A percentile compares a stretch with the other conserved stretches of the same genome.
phyloP scores from a whole-genome alignment of 1,140 invertebrate genomes.

The Zaprionus ornatus region DNA sequence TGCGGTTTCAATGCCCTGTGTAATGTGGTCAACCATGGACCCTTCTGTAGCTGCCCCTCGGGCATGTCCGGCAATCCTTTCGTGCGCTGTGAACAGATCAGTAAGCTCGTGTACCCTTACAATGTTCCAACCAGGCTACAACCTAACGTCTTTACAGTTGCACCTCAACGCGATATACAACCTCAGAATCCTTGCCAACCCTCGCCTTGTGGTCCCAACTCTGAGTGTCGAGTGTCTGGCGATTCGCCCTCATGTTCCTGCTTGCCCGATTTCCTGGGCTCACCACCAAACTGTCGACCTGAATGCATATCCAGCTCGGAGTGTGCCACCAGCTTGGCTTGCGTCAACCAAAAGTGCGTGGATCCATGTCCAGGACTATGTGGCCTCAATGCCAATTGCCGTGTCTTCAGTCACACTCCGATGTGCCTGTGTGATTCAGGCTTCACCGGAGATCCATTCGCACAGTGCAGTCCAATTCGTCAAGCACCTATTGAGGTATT shows the following conservation, averaged over 20 bases:
- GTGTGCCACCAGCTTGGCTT: constrained; percentile 93
- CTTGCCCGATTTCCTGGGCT: constrained; percentile 89
- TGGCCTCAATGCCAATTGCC: constrained; percentile 71
- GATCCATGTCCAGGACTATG: constrained; percentile 76
- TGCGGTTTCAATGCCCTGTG: constrained; percentile 89
- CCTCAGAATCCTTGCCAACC: constrained; percentile 87
- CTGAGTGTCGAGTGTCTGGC: constrained; percentile 87
- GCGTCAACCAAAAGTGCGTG: constrained; percentile 86
- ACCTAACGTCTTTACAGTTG: constrained; percentile 77
- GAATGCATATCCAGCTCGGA: constrained; percentile 92
- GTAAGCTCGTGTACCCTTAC: constrained; percentile 84
- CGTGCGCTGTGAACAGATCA: constrained; percentile 85
- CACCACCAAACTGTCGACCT: constrained; percentile 91
- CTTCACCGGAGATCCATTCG: constrained; percentile 85
- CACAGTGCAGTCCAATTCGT: constrained; percentile 88
- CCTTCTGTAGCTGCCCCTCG: constrained; percentile 86
- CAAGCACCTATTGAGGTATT: constrained; percentile 58
- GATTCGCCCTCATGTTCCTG: constrained; percentile 90
- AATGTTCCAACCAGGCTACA: background rate
- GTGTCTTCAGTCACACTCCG: constrained; percentile 82
- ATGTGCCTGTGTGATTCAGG: constrained; percentile 84
- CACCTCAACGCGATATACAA: constrained; percentile 69
- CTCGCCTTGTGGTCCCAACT: constrained; percentile 91
- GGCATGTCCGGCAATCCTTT: constrained; percentile 88
- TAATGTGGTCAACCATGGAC: constrained; percentile 86